These are phyloP conservation scores for Chondrosia reniformis DNA, from an alignment of 37 sponge, comb jelly and placozoan genomes.

Conservation along the genomic window DNA sequence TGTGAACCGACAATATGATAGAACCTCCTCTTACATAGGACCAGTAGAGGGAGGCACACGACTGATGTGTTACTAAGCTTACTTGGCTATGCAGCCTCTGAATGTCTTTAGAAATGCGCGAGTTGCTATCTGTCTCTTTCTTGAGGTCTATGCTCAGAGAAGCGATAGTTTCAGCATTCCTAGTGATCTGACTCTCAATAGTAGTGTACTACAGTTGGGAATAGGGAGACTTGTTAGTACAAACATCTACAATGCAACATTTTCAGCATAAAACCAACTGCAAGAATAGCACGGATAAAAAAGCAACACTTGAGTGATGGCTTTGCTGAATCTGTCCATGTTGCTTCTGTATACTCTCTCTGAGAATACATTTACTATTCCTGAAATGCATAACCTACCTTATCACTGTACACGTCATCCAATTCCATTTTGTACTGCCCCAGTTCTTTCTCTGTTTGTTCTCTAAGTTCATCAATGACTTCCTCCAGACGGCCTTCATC, in stretches of 20 bases:
- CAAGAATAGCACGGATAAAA: too few relatives aligned
- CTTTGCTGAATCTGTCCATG: too few relatives aligned
- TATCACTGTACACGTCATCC: slow-evolving; percentile 55
- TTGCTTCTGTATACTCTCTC: too few relatives aligned
- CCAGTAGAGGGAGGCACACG: background rate
- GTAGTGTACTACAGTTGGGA: too few relatives aligned
- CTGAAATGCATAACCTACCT: too few relatives aligned
- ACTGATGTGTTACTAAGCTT: background rate
- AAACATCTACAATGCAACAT: too few relatives aligned
- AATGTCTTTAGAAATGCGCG: slow-evolving; percentile 17
- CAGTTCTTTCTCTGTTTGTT: slow-evolving; percentile 54
- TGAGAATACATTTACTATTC: too few relatives aligned
- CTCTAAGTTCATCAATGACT: slow-evolving; percentile 74
- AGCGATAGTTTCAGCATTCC: slow-evolving; percentile 42
- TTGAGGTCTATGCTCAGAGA: slow-evolving; percentile 36
- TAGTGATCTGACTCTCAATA: slow-evolving; percentile 37
- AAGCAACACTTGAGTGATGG: too few relatives aligned
- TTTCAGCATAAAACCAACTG: too few relatives aligned
- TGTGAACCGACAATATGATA: background rate
- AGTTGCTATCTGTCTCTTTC: background rate
- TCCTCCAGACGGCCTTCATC: slow-evolving; percentile 50
- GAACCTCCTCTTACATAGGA: background rate
- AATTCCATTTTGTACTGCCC: slow-evolving; percentile 54
- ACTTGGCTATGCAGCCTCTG: slow-evolving; percentile 47
- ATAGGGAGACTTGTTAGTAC: too few relatives aligned